phyloP scores from a whole-genome alignment of 2,113 vertebrate genomes.

The Rhinopomastus cyanomelas region DNA sequence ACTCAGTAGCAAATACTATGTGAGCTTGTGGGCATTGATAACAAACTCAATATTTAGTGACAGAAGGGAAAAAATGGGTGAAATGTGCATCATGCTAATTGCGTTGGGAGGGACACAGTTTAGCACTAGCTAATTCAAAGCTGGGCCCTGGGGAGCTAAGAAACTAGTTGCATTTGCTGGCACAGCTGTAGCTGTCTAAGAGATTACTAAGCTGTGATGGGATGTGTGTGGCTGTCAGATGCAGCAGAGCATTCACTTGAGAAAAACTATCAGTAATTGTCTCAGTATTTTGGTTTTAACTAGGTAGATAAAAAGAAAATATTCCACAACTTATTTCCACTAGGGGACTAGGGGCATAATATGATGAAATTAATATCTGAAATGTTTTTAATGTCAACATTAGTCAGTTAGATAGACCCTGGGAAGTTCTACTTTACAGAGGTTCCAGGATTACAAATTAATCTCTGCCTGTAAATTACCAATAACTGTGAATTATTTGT shows the following conservation, averaged over 20 bases:
- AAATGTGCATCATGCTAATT: background rate
- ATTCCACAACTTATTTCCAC: background rate
- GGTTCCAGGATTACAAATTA: background rate
- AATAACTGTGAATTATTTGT: background rate
- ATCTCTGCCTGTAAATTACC: background rate
- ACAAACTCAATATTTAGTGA: background rate
- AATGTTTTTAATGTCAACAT: background rate
- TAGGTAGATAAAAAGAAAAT: background rate
- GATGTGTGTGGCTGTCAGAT: background rate
- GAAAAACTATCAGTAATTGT: background rate
- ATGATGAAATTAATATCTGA: background rate
- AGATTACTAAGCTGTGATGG: background rate
- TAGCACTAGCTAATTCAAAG: conserved; percentile 3
- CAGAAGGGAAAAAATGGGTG: background rate
- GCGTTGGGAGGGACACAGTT: conserved; percentile 2
- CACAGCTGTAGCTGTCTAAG: conserved; percentile 27
- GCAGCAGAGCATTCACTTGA: background rate
- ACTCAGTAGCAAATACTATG: background rate
- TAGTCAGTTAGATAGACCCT: background rate
- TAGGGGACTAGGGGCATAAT: background rate
- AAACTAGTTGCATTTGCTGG: conserved; percentile 14
- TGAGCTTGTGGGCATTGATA: background rate
- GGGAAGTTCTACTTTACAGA: background rate
- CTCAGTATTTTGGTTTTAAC: background rate
- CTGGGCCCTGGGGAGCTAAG: background rate